Percentiles rank a stretch among this genome's conserved stretches.
Conservation (phyloP, 2,888 invertebrate species). For the Anthrax anthrax region DNA sequence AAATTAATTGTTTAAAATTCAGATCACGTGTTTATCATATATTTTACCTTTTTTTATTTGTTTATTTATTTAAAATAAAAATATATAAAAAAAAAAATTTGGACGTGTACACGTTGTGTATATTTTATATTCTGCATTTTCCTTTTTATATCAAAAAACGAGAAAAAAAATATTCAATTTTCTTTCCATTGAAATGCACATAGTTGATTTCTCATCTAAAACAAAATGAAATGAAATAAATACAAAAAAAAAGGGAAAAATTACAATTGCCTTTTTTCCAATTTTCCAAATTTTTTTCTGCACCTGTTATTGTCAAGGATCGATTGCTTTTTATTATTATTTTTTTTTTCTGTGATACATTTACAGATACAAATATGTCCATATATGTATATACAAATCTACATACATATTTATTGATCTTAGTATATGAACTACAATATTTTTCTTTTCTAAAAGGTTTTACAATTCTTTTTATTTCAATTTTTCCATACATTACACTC, state of each 20-base stretch:
- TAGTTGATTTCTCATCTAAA: slow-evolving; percentile 1
- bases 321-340: neutral
- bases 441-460: too few species aligned
- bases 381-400: slow-evolving; percentile 1
- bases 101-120: too few species aligned
- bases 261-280: neutral
- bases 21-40: neutral
- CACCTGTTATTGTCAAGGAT: slow-evolving; percentile 3
- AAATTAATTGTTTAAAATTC: neutral
- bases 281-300: neutral
- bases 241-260: too few species aligned
- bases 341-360: too few species aligned
- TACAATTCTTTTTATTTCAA: too few species aligned
- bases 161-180: neutral
- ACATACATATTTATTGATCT: neutral
- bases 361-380: neutral
- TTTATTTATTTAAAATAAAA: neutral
- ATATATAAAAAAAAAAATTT: too few species aligned
- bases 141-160: too few species aligned
- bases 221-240: neutral
- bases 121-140: too few species aligned
- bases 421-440: too few species aligned
- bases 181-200: neutral
- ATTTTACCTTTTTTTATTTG: neutral
- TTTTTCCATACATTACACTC: too few species aligned